Evolutionary conservation across 2,888 invertebrate genomes (phyloP).

Genomic region (Caenorhabditis sp.): DNA sequence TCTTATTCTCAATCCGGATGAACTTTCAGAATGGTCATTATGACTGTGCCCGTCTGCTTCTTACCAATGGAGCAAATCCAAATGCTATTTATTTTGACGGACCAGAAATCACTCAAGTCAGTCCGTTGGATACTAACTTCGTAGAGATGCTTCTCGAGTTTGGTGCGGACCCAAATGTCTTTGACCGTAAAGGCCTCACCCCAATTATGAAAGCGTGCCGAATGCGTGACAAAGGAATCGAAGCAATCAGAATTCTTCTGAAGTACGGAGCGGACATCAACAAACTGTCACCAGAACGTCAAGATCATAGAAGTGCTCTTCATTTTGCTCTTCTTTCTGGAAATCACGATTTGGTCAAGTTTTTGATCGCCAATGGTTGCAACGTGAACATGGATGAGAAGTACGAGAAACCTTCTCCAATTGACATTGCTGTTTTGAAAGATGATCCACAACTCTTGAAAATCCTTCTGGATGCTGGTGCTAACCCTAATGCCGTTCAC

Average conservation of each 20-base stretch:
- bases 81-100: conserved; percentile 88
- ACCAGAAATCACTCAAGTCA: conserved; percentile 90
- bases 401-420: conserved; percentile 89
- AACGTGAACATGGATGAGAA: conserved; percentile 86
- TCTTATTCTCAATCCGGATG: too few species aligned
- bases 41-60: conserved; percentile 86
- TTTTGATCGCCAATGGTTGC: conserved; percentile 90
- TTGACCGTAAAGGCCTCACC: conserved; percentile 92
- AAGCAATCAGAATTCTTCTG: conserved; percentile 86
- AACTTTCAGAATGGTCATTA: conserved; percentile 83
- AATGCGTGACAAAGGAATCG: conserved; percentile 87
- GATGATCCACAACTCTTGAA: conserved; percentile 80
- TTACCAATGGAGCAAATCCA: conserved; percentile 92
- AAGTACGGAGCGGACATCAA: conserved; percentile 91
- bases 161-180: conserved; percentile 92
- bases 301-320: conserved; percentile 92
- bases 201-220: conserved; percentile 94
- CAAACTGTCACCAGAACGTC: conserved; percentile 90
- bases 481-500: conserved; percentile 84
- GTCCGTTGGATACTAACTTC: conserved; percentile 87
- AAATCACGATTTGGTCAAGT: conserved; percentile 87
- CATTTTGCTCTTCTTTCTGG: conserved; percentile 93
- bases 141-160: conserved; percentile 90
- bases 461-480: conserved; percentile 84
- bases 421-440: conserved; percentile 90